Evolutionary conservation across 2,888 invertebrate species (phyloP).

Genomic region (Heliconius erato): DNA sequence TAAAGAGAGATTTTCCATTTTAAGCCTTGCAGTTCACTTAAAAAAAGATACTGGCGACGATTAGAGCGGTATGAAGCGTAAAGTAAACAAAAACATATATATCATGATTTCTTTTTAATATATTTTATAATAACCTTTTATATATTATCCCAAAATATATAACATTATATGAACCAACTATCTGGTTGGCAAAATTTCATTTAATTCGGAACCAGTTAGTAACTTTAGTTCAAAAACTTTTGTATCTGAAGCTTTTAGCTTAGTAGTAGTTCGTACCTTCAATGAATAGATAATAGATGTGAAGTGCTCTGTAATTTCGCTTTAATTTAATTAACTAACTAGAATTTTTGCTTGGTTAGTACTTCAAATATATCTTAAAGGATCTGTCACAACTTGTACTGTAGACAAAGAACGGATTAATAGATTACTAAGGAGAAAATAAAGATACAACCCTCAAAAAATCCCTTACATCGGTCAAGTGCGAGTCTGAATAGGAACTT

Average conservation of each 20-base stretch:
- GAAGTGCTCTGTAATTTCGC: constrained; percentile 6
- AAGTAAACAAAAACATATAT: not conserved
- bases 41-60: no score
- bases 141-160: not conserved
- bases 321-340: constrained; percentile 10
- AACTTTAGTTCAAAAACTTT: constrained; percentile 17
- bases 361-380: no score
- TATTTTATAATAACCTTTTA: not conserved
- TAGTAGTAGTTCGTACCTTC: constrained; percentile 1
- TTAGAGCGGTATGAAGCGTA: no score
- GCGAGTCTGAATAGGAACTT: no score
- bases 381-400: no score
- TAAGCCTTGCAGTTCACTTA: no score
- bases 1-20: no score
- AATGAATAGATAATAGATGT: constrained; percentile 18
- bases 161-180: not conserved
- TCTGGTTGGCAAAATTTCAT: constrained; percentile 4
- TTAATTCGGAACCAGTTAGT: constrained; percentile 7
- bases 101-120: not conserved
- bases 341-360: not conserved
- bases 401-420: no score
- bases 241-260: constrained; percentile 19
- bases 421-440: no score
- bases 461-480: no score
- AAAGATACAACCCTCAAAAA: no score